phyloP scores from a whole-genome alignment of 1,140 invertebrate genomes.

The Drosophila baimaii region DNA sequence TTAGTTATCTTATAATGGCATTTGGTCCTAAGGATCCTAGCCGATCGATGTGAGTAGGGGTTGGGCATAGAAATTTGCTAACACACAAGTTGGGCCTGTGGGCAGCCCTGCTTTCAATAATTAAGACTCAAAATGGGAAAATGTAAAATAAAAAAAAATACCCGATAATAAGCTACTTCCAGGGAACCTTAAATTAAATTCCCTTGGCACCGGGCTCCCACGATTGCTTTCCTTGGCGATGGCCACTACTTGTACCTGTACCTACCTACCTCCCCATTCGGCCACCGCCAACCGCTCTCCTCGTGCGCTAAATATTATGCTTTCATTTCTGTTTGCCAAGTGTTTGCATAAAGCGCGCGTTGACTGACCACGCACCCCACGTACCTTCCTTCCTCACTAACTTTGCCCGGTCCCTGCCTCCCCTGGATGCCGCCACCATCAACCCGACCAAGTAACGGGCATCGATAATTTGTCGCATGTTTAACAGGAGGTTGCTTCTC shows the following conservation, averaged over 20 bases:
- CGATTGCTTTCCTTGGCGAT: slow-evolving; percentile 11
- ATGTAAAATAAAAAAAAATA: neutral
- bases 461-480: slow-evolving; percentile 71
- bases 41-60: too few relatives aligned
- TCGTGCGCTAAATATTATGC: slow-evolving; percentile 70
- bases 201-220: neutral
- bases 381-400: neutral
- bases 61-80: too few relatives aligned
- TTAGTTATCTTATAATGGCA: too few relatives aligned
- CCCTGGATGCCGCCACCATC: slow-evolving; percentile 1
- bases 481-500: slow-evolving; percentile 37
- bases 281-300: slow-evolving; percentile 8
- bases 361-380: slow-evolving; percentile 50
- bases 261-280: slow-evolving; percentile 6
- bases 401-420: neutral
- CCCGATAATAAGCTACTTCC: neutral
- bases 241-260: slow-evolving; percentile 53
- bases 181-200: slow-evolving; percentile 16
- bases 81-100: too few relatives aligned
- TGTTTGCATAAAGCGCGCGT: slow-evolving; percentile 75
- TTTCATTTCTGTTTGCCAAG: slow-evolving; percentile 79
- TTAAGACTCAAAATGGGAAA: too few relatives aligned
- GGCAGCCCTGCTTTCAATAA: too few relatives aligned
- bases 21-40: too few relatives aligned
- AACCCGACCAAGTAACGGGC: slow-evolving; percentile 29